These are phyloP conservation scores for Tetramorium alpestre DNA, from an alignment of 1,140 invertebrate genomes.

Conservation along the genomic window DNA sequence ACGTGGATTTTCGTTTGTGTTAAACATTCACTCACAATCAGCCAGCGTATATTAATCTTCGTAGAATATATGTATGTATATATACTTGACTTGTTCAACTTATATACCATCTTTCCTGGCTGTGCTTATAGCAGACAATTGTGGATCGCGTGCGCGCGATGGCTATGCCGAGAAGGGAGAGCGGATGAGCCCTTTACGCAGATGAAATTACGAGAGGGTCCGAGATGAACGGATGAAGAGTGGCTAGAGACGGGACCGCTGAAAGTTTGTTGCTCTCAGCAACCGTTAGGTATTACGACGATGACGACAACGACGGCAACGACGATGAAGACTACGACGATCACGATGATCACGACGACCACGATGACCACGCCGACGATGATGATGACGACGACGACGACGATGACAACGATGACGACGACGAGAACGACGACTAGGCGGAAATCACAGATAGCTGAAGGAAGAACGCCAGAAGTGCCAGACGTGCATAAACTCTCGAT, in stretches of 20 bases:
- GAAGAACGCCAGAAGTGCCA: slow-evolving; percentile 73
- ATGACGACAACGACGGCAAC: slow-evolving; percentile 53
- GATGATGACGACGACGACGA: neutral
- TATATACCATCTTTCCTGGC: slow-evolving; percentile 79
- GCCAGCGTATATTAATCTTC: slow-evolving; percentile 49
- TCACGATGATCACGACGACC: slow-evolving; percentile 5
- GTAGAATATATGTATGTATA: slow-evolving; percentile 66
- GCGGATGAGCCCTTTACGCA: slow-evolving; percentile 80
- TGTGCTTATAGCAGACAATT: slow-evolving; percentile 76
- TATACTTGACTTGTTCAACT: slow-evolving; percentile 73
- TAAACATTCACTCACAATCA: neutral
- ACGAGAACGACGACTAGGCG: slow-evolving; percentile 50
- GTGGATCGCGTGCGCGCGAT: slow-evolving; percentile 67
- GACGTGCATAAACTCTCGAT: slow-evolving; percentile 75
- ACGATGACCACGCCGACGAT: neutral
- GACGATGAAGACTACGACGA: slow-evolving; percentile 29
- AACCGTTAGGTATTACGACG: slow-evolving; percentile 59
- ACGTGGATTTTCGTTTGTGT: neutral
- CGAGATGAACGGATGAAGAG: slow-evolving; percentile 80
- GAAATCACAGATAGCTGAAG: slow-evolving; percentile 72
- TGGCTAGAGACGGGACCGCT: slow-evolving; percentile 78
- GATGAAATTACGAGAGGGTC: slow-evolving; percentile 82
- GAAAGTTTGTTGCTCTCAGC: slow-evolving; percentile 72
- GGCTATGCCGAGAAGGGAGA: slow-evolving; percentile 78
- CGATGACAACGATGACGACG: slow-evolving; percentile 18